Conservation (phyloP, 2,888 invertebrate species). For the Cantharis flavilabris region DNA sequence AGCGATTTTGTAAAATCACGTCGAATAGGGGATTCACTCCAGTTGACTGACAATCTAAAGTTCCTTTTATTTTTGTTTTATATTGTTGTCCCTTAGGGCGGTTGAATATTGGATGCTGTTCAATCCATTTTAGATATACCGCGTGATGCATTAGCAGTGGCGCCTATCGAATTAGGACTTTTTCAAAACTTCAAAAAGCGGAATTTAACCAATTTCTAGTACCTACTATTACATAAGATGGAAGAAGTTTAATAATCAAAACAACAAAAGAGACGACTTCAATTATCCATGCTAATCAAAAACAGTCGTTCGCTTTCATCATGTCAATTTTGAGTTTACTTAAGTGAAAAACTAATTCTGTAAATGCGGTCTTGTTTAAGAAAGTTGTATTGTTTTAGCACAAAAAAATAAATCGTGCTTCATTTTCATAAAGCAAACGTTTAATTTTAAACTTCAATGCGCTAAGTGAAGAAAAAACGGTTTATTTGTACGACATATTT, state of each 20-base stretch:
- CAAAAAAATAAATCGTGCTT: background rate
- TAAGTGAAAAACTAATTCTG: background rate
- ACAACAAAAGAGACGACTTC: background rate
- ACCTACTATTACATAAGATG: background rate
- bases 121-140: too few species aligned
- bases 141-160: too few species aligned
- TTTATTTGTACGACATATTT: background rate
- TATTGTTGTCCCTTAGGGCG: too few species aligned
- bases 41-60: too few species aligned
- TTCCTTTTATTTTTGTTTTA: too few species aligned
- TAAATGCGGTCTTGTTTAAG: background rate
- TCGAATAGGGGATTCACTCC: too few species aligned
- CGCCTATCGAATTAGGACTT: too few species aligned
- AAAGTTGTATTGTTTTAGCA: background rate
- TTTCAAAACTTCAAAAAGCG: too few species aligned
- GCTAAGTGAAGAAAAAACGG: background rate
- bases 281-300: background rate
- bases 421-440: background rate
- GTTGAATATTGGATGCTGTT: too few species aligned
- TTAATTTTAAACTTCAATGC: background rate
- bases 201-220: background rate
- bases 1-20: too few species aligned
- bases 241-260: background rate
- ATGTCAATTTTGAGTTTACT: background rate
- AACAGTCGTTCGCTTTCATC: background rate